Percentiles rank a stretch among this genome's conserved stretches.
These are phyloP conservation scores for Montipora efflorescens DNA, from an alignment of 64 coral and sea anemone genomes.

Conservation along the genomic window DNA sequence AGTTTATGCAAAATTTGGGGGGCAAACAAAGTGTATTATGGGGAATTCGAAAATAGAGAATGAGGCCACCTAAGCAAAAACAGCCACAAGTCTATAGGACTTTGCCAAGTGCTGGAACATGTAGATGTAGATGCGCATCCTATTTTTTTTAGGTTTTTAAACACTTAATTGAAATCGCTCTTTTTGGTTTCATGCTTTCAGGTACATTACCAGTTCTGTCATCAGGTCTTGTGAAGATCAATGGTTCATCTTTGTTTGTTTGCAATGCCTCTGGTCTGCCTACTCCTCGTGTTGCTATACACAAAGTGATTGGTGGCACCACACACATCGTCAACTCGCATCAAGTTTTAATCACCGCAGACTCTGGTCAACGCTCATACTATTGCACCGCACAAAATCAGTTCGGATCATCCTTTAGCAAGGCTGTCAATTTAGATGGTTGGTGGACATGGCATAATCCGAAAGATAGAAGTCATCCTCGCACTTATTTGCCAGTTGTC, in stretches of 20 bases:
- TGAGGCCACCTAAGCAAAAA: too few species aligned
- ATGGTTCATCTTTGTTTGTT: conserved; percentile 60
- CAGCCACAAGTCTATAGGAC: too few species aligned
- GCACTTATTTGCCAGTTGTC: too few species aligned
- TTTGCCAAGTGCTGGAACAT: too few species aligned
- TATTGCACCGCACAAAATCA: conserved; percentile 79
- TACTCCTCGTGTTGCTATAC: conserved; percentile 45
- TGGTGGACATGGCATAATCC: neutral
- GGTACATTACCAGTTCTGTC: conserved; percentile 72
- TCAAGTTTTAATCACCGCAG: conserved; percentile 31
- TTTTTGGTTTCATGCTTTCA: neutral
- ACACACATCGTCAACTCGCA: neutral
- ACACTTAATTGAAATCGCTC: too few species aligned
- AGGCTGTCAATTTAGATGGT: conserved; percentile 50
- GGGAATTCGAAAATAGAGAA: too few species aligned
- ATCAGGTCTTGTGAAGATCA: conserved; percentile 60
- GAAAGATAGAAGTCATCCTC: too few species aligned
- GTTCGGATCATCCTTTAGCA: conserved; percentile 75
- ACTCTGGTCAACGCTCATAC: conserved; percentile 68
- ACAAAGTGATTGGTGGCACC: conserved; percentile 65
- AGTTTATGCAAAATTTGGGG: too few species aligned
- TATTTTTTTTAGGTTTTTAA: neutral
- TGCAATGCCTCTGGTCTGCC: conserved; percentile 79
- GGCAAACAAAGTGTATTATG: too few species aligned
- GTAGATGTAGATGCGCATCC: too few species aligned